Base-by-base conservation (phyloP, 2,113 vertebrate genomes). In the Scophthalmus maximus region DNA sequence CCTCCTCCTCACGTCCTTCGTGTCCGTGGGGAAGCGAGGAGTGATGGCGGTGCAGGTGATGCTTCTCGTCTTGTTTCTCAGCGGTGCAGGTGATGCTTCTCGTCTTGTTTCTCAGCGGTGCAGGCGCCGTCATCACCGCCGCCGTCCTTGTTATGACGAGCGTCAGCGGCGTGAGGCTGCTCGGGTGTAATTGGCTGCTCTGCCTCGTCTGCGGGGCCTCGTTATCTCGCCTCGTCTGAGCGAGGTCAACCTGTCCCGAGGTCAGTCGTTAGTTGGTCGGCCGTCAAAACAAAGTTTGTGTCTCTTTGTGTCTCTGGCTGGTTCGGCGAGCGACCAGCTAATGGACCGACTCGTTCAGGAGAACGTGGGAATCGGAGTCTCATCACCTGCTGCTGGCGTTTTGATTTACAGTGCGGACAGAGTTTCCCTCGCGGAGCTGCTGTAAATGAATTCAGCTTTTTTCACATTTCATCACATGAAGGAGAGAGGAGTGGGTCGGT, bases 141-240 rank as follows among this genome's bases (percentile, higher is more conserved):
- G 68, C 66, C 71, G 59, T 68, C 10, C 10, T 81, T 42, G 53
- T 67, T 68, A 73, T 30, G 47, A 78, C 61, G 63, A 18, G 71
- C 42, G 12, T 67, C 10, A 30, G 44, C 22, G 36, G 42, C 25
- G n/a, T 2, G 42, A 42, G 36, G 55, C 73, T 51, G 73, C 59
- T 9, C 67, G 46, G 51, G 34, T 68, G 61, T 86, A 84, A 88
- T 84, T 84, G 81, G 72, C 72, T 62, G 59, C 69, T 77, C 65
- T 1, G 71, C 67, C 71, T 81, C 68, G 76, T 74, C 78, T 83
- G 68, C 22, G 8, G 74, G 51, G 34, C 83, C n/a, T 85, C 61
- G 74, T 76, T 88, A 83, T 73, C 40, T 23, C 6, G 38, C 36
- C 1, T 14, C 30, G 34, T 68, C 47, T 61, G 36, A 42, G 1